These are phyloP conservation scores for Drosophila triauraria DNA, from an alignment of 1,140 invertebrate species.

Conservation along the genomic window DNA sequence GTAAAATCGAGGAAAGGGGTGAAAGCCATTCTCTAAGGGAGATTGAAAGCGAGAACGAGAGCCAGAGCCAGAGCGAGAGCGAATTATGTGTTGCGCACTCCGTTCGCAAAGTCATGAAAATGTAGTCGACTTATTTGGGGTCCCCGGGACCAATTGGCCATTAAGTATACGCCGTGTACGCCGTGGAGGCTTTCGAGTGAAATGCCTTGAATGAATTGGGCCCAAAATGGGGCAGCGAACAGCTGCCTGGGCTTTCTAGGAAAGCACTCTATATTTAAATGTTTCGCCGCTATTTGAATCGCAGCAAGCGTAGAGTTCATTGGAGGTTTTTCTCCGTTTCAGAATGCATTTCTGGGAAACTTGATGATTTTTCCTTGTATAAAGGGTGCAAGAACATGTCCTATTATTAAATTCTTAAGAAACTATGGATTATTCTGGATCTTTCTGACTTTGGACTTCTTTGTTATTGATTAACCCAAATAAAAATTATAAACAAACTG, in stretches of 20 bases:
- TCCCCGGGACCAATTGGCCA: slow-evolving; percentile 38
- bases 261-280: slow-evolving; percentile 14
- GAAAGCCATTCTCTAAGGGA: neutral
- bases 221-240: slow-evolving; percentile 8
- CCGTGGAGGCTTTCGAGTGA: slow-evolving; percentile 3
- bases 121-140: slow-evolving; percentile 31
- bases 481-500: too few species aligned
- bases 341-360: too few species aligned
- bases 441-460: too few species aligned
- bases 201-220: slow-evolving; percentile 12
- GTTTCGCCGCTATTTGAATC: neutral
- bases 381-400: too few species aligned
- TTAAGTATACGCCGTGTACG: slow-evolving; percentile 49
- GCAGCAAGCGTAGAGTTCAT: too few species aligned
- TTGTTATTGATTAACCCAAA: too few species aligned
- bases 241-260: slow-evolving; percentile 1
- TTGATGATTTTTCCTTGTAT: too few species aligned
- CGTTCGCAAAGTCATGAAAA: slow-evolving; percentile 28
- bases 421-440: too few species aligned
- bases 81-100: slow-evolving; percentile 23
- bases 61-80: neutral
- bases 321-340: neutral
- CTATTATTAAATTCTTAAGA: too few species aligned
- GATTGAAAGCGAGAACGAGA: neutral
- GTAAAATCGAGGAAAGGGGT: neutral